Evolutionary conservation across 1,140 invertebrate species (phyloP).

Genomic region (Mylabris phalerata): DNA sequence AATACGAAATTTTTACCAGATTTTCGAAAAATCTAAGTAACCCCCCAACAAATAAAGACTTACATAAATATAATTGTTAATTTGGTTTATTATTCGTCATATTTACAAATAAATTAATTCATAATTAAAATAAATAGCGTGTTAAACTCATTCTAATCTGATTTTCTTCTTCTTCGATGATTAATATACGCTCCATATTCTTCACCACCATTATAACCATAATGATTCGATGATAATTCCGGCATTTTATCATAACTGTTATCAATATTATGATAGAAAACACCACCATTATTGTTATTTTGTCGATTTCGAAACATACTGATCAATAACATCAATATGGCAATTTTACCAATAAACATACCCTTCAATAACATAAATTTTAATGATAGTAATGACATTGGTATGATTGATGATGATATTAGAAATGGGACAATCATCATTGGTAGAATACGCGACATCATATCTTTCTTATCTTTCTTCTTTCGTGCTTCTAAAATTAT

Average conservation of each 20-base stretch:
- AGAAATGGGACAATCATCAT: conserved; percentile 58
- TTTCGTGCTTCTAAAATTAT: background rate
- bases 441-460: conserved; percentile 52
- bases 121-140: too few species aligned
- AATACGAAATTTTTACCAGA: too few species aligned
- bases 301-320: conserved; percentile 51
- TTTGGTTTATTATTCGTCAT: too few species aligned
- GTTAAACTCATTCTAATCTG: too few species aligned
- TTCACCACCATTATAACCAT: conserved; percentile 50
- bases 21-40: too few species aligned
- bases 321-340: conserved; percentile 52
- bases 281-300: conserved; percentile 24
- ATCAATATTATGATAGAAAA: conserved; percentile 33
- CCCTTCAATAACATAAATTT: conserved; percentile 59
- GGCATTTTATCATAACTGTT: background rate
- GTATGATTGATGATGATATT: conserved; percentile 56
- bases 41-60: too few species aligned
- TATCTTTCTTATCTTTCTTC: conserved; percentile 44
- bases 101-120: too few species aligned
- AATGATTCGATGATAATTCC: conserved; percentile 38
- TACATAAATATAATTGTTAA: too few species aligned
- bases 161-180: conserved; percentile 24
- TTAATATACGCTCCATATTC: conserved; percentile 49
- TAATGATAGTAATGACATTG: conserved; percentile 53
- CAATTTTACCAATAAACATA: conserved; percentile 55